These are phyloP conservation scores for Epiperipatus broadwayi DNA, from an alignment of 2,888 invertebrate species.

Conservation along the genomic window DNA sequence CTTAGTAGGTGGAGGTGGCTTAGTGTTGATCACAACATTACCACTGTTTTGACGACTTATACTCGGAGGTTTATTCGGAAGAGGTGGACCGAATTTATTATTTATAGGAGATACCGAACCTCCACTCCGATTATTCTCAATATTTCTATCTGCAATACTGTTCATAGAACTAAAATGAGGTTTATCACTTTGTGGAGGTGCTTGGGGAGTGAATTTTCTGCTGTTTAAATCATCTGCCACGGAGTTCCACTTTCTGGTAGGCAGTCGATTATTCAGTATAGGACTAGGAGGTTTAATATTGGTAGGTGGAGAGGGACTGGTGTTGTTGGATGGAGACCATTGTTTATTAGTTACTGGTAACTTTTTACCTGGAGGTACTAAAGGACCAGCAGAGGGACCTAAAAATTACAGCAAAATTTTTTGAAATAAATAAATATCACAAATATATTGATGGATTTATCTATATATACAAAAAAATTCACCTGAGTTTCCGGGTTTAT, in stretches of 20 bases:
- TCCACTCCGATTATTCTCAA: too few relatives aligned
- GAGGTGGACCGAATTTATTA: constrained; percentile 19
- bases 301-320: too few relatives aligned
- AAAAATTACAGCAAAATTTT: too few relatives aligned
- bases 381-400: too few relatives aligned
- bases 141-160: too few relatives aligned
- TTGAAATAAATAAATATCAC: neutral
- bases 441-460: constrained; percentile 16
- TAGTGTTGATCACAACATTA: neutral
- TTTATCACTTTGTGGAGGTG: constrained; percentile 45
- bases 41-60: constrained; percentile 10
- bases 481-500: constrained; percentile 4
- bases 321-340: too few relatives aligned
- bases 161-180: constrained; percentile 31
- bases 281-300: constrained; percentile 4
- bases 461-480: neutral
- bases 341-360: too few relatives aligned
- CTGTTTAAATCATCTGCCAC: constrained; percentile 33
- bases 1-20: constrained; percentile 14
- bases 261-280: constrained; percentile 6
- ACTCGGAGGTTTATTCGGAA: constrained; percentile 26
- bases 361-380: too few relatives aligned
- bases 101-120: constrained; percentile 11
- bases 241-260: too few relatives aligned
- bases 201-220: constrained; percentile 62